Base-by-base conservation (phyloP, 1,140 invertebrate species). In the Lepidotrigona ventralis region DNA sequence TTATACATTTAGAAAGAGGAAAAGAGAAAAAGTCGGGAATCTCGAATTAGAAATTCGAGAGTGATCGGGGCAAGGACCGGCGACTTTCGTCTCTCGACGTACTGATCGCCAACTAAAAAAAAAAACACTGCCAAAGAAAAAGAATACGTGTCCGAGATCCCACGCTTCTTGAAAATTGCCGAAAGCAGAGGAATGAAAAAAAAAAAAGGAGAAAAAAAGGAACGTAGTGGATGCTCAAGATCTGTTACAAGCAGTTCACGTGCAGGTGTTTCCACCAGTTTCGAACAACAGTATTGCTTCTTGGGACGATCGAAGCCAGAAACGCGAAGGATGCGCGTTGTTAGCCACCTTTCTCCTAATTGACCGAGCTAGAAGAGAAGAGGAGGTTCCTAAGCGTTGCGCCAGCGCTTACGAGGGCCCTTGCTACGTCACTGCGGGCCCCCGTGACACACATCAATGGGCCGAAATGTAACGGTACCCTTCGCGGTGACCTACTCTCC, bases 401-500 rank as follows among this genome's bases (percentile, higher is more conserved):
- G 71, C 39, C 56, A 53, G 46, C 72, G 33, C 21, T 63, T 9
- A 68, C 69, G 14, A 54, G 54, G 53, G 80, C 56, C 66, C 81
- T 78, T 29, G 77, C 88, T 89, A 89, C 88, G 88, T 86, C 85
- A 89, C 78, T 83, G 88, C 39, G 66, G 76, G 88, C 85, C 90
- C 90, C 83, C 90, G 90, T 92, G 91, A 92, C 91, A 92, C 91
- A 92, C 90, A 92, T 92, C 89, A 89, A 87, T 91, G 88, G 85
- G 88, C 88, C 86, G 58, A 88, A 85, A 86, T 84, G 83, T 92
- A 92, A 92, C 91, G 91, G 91, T 92, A 92, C 79, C 56, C 58
- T 23, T 66, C 80, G 66, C 80, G 79, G 77, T 92, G 91, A 91
- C 91, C 91, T 90, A 92, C 91, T 92, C 90, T 89, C 53, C 39